Evolutionary conservation across 2,888 invertebrate genomes (phyloP), one percentile per base, ranked within the genome.

Genomic region (Aleiodes testaceus): DNA sequence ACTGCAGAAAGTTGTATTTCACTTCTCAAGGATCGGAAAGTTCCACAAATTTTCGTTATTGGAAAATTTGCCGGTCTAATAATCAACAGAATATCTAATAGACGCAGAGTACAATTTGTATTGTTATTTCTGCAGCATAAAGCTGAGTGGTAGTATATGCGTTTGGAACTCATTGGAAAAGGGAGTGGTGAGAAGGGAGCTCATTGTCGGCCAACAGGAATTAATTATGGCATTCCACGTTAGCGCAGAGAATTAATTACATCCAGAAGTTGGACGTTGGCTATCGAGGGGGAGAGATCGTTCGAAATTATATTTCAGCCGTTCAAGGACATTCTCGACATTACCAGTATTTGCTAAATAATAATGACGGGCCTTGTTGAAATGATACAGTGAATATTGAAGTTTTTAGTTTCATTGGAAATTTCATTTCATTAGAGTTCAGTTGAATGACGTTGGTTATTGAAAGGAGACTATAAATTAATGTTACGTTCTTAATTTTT

Each of bases 211-310:
- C 80, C 79, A 81, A 81, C 81, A 82, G 82, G 83, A 87, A 87
- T 86, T 86, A 87, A 87, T 86, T 86, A 87, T 86, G 83, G 86
- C 86, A 86, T 86, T 86, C 86, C 86, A 80, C 84, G 85, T 85
- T 85, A 85, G 84, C 85, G 82, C 83, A 80, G 84, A 80, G 83
- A 86, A 85, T 86, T 86, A 86, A 86, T 86, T 86, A 86, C 85
- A 85, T 83, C 85, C 84, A 83, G 84, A 85, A 86, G 86, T 86
- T 85, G 81, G 84, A 84, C 84, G 83, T 81, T 80, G 79, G 79
- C 82, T 63, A 63, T 45, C 78, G 36, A 36, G 36, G 36, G 36
- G 36, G 36, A 36, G 81, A 81, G 82, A 78, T 81, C 79, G 81
- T 80, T 81, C 79, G 82, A 82, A 81, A 81, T 81, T 81, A 81